Conservation (phyloP, 1,140 invertebrate species). For the Vollenhovia emeryi region DNA sequence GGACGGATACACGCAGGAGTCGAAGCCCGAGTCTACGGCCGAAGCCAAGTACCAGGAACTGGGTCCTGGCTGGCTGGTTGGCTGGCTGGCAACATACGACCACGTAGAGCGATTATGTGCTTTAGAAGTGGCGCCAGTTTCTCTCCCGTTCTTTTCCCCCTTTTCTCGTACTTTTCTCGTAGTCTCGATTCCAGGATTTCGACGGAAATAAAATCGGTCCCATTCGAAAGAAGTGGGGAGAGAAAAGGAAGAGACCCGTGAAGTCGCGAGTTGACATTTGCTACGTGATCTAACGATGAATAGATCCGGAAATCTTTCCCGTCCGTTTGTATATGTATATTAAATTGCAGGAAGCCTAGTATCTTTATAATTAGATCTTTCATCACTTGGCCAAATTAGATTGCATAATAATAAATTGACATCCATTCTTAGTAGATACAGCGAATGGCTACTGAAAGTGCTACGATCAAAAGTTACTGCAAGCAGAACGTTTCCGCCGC, state of each 20-base stretch:
- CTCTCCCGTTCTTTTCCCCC: not conserved
- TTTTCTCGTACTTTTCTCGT: conserved; percentile 19
- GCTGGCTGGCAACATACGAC: conserved; percentile 45
- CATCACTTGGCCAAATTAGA: not conserved
- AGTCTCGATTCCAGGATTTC: conserved; percentile 2
- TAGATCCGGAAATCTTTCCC: not conserved
- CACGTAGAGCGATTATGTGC: conserved; percentile 38
- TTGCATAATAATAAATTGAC: conserved; percentile 5
- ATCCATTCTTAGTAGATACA: not conserved
- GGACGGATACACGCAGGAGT: conserved; percentile 64
- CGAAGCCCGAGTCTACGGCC: conserved; percentile 63
- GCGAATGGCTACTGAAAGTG: conserved; percentile 8
- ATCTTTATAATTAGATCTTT: conserved; percentile 1
- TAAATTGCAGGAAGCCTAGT: not conserved
- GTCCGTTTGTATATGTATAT: not conserved
- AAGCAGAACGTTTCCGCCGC: conserved; percentile 42
- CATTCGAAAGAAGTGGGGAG: conserved; percentile 23
- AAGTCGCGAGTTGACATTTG: not conserved
- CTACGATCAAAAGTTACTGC: conserved; percentile 44
- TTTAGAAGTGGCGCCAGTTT: conserved; percentile 13
- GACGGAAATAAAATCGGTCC: conserved; percentile 11
- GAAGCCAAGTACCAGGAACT: conserved; percentile 67
- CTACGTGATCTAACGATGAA: not conserved
- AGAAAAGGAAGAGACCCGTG: too few relatives aligned
- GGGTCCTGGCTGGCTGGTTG: conserved; percentile 49